phyloP scores from a whole-genome alignment of 1,140 invertebrate species.

The Mesaphorura yosii region DNA sequence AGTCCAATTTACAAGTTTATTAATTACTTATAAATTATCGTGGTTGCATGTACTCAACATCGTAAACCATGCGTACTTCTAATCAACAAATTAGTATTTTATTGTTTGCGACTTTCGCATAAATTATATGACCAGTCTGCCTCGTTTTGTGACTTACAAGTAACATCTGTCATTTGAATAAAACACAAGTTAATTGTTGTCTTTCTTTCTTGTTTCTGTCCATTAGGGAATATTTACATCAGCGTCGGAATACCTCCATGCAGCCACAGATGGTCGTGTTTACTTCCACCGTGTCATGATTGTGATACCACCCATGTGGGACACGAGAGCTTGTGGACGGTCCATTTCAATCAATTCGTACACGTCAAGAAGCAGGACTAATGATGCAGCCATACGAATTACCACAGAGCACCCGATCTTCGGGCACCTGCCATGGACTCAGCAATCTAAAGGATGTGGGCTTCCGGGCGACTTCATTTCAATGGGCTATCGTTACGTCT shows the following conservation, averaged over 20 bases:
- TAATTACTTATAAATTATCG: too few species aligned
- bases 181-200: too few species aligned
- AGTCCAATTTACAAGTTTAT: too few species aligned
- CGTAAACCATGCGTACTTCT: too few species aligned
- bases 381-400: constrained; percentile 40
- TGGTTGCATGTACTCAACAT: too few species aligned
- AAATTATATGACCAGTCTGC: too few species aligned
- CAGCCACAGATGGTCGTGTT: constrained; percentile 43
- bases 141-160: too few species aligned
- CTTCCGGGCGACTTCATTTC: constrained; percentile 48
- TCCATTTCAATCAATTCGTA: constrained; percentile 36
- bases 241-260: constrained; percentile 42
- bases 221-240: constrained; percentile 41
- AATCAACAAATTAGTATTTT: too few species aligned
- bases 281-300: constrained; percentile 43
- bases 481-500: constrained; percentile 38
- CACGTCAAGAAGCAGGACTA: constrained; percentile 35
- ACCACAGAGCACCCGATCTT: constrained; percentile 41
- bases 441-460: constrained; percentile 48
- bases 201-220: too few species aligned
- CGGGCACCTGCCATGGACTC: constrained; percentile 44
- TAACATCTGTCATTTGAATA: too few species aligned
- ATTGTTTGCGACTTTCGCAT: too few species aligned
- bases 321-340: constrained; percentile 33
- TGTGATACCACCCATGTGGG: constrained; percentile 44